Conservation (phyloP, 2,888 invertebrate genomes). For the Drosophila siamana region DNA sequence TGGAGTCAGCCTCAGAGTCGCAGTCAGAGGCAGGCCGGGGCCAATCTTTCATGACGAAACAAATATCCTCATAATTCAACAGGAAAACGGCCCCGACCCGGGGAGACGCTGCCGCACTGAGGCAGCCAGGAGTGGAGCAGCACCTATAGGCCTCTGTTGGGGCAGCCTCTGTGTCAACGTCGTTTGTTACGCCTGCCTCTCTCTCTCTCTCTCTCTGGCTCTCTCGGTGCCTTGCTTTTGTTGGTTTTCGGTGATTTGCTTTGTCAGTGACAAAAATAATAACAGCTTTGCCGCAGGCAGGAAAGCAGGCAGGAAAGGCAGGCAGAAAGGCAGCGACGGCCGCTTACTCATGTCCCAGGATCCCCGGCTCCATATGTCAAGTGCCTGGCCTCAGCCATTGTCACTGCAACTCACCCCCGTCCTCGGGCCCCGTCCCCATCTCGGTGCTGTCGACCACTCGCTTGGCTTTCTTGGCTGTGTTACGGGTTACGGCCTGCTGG, state of each 20-base stretch:
- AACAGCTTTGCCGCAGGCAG: constrained; percentile 75
- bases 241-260: constrained; percentile 82
- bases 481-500: constrained; percentile 48
- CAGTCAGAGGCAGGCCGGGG: constrained; percentile 48
- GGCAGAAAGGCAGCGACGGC: constrained; percentile 36
- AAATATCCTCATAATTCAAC: constrained; percentile 83
- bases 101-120: constrained; percentile 1
- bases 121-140: constrained; percentile 1
- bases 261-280: constrained; percentile 81
- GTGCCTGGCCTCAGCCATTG: constrained; percentile 53
- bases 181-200: constrained; percentile 60
- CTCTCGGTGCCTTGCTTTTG: constrained; percentile 44
- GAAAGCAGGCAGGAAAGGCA: no score
- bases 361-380: constrained; percentile 73
- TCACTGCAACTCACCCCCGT: no score
- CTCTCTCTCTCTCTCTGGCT: background rate
- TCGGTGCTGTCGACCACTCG: no score
- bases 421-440: no score
- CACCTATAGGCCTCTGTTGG: constrained; percentile 36
- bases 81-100: constrained; percentile 71
- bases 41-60: constrained; percentile 83
- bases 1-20: background rate
- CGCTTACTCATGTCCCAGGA: constrained; percentile 48
- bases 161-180: constrained; percentile 37
- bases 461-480: background rate